Percentiles rank a stretch among this genome's conserved stretches.
Conservation (phyloP, 2,888 invertebrate species). For the Adela reaumurella region DNA sequence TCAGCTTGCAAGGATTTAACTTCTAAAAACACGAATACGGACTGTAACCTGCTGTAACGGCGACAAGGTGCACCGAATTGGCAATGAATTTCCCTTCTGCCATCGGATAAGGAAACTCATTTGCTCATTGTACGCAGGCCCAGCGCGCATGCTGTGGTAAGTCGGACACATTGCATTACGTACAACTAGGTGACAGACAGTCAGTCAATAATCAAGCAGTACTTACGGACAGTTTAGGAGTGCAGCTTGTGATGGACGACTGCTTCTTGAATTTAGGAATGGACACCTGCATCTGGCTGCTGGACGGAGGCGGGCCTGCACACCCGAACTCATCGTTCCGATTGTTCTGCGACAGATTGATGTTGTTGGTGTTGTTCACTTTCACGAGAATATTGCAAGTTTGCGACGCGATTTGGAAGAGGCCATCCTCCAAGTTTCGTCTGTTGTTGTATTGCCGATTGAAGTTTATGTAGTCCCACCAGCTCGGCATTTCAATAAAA, state of each 20-base stretch:
- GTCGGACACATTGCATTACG: too few relatives aligned
- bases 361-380: conserved; percentile 73
- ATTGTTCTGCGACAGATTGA: conserved; percentile 62
- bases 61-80: conserved; percentile 14
- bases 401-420: conserved; percentile 75
- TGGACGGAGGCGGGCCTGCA: conserved; percentile 37
- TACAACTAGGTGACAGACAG: too few relatives aligned
- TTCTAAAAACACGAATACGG: conserved; percentile 19
- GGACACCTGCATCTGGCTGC: conserved; percentile 50
- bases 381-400: conserved; percentile 74
- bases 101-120: too few relatives aligned
- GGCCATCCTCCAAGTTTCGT: conserved; percentile 68
- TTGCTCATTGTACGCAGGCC: too few relatives aligned
- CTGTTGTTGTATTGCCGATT: conserved; percentile 50
- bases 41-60: conserved; percentile 3
- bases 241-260: conserved; percentile 51
- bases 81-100: not conserved
- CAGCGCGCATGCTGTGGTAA: too few relatives aligned
- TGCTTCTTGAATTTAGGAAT: conserved; percentile 53
- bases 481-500: conserved; percentile 46
- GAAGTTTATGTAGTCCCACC: conserved; percentile 60
- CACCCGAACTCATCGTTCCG: conserved; percentile 61
- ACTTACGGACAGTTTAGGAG: conserved; percentile 61
- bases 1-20: too few relatives aligned
- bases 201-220: too few relatives aligned